These are phyloP conservation scores for Porites rus DNA, from an alignment of 92 coral and sea anemone genomes.

Conservation along the genomic window DNA sequence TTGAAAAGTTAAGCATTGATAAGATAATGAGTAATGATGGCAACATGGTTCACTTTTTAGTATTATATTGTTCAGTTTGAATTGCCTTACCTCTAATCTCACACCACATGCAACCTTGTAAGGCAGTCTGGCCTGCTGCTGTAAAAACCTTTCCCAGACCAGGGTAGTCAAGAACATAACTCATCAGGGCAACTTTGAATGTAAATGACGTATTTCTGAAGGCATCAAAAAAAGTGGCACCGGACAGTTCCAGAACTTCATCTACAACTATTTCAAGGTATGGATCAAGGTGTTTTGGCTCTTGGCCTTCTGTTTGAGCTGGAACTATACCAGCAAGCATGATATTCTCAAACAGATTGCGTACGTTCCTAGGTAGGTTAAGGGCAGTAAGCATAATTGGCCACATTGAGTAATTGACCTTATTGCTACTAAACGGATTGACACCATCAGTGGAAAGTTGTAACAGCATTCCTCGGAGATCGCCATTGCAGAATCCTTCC, in stretches of 20 bases:
- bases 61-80: background rate
- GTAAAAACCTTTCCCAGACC: slow-evolving; percentile 58
- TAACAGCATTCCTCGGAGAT: slow-evolving; percentile 30
- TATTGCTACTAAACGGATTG: slow-evolving; percentile 44
- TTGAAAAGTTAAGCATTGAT: background rate
- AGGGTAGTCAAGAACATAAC: slow-evolving; percentile 16
- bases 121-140: slow-evolving; percentile 54
- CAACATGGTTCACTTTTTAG: background rate
- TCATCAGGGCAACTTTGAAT: slow-evolving; percentile 47
- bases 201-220: slow-evolving; percentile 39
- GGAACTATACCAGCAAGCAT: slow-evolving; percentile 57
- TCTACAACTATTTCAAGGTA: slow-evolving; percentile 62
- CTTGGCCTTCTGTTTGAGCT: slow-evolving; percentile 18
- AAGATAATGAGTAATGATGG: background rate
- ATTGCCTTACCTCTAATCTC: slow-evolving; percentile 52
- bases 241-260: slow-evolving; percentile 53
- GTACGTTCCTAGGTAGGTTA: slow-evolving; percentile 28
- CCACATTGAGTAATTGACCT: slow-evolving; percentile 56
- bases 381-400: slow-evolving; percentile 51
- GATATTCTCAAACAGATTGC: slow-evolving; percentile 46
- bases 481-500: slow-evolving; percentile 11
- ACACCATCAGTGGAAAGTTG: slow-evolving; percentile 60
- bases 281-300: slow-evolving; percentile 31
- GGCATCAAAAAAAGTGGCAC: slow-evolving; percentile 52
- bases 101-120: slow-evolving; percentile 59